Conservation (phyloP, 2,113 vertebrate species). For the Pygathrix nemaeus region DNA sequence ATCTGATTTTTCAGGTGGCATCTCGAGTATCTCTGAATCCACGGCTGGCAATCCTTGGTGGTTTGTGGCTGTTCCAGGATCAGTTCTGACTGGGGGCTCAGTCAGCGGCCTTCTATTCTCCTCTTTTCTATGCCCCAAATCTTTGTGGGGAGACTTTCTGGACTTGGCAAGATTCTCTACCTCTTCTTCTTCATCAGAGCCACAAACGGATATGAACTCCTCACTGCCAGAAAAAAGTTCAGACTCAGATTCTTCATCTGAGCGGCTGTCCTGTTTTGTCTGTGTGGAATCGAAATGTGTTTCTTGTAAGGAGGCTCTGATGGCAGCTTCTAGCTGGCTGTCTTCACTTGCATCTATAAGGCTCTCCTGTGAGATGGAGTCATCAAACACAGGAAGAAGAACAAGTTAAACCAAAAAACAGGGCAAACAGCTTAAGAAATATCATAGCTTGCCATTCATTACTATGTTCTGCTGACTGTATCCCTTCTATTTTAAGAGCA, state of each 20-base stretch:
- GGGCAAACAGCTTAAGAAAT: conserved; percentile 1
- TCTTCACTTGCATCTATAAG: conserved; percentile 99
- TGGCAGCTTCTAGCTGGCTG: conserved; percentile 98
- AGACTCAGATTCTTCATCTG: conserved; percentile 96
- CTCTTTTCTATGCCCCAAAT: conserved; percentile 94
- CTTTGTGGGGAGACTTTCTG: conserved; percentile 95
- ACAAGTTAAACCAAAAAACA: conserved; percentile 54
- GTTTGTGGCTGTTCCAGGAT: conserved; percentile 85
- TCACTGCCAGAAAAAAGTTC: conserved; percentile 98
- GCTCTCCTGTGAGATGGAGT: conserved; percentile 90
- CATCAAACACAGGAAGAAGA: conserved; percentile 63
- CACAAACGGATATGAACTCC: conserved; percentile 96
- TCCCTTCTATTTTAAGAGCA: conserved; percentile 6
- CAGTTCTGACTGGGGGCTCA: conserved; percentile 87
- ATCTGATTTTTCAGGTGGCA: conserved; percentile 83
- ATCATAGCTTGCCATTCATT: not conserved
- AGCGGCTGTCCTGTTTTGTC: conserved; percentile 90
- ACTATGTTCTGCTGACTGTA: not conserved
- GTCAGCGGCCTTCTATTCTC: conserved; percentile 93
- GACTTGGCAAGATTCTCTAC: conserved; percentile 85
- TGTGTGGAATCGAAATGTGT: conserved; percentile 96
- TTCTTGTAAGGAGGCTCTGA: conserved; percentile 97
- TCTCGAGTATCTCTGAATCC: conserved; percentile 76
- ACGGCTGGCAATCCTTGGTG: conserved; percentile 83
- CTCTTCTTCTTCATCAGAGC: conserved; percentile 93